These are phyloP conservation scores for Centruroides vittatus DNA, from an alignment of 1,140 invertebrate genomes.

Conservation along the genomic window DNA sequence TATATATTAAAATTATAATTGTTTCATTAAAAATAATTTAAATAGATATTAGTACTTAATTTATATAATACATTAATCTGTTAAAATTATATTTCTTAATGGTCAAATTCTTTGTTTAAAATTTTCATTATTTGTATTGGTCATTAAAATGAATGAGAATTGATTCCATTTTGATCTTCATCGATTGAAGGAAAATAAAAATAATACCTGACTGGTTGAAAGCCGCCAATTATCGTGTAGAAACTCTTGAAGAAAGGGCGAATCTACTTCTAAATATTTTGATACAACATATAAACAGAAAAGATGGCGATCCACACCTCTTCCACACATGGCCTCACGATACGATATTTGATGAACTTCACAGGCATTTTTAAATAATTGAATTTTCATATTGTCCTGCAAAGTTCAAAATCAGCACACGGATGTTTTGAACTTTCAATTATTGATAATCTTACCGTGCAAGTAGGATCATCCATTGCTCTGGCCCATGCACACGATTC, in stretches of 20 bases:
- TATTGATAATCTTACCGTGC: not conserved
- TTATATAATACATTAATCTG: no score
- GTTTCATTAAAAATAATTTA: no score
- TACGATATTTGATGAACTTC: constrained; percentile 70
- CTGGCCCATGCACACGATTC: constrained; percentile 83
- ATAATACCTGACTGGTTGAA: constrained; percentile 71
- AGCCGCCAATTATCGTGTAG: constrained; percentile 93
- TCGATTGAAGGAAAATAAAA: no score
- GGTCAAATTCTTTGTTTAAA: no score
- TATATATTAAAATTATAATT: no score
- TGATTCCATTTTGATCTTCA: no score
- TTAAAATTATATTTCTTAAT: no score
- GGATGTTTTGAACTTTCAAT: no score
- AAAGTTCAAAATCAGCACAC: no score
- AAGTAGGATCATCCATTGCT: constrained; percentile 45
- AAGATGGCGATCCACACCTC: constrained; percentile 90
- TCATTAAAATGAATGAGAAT: no score
- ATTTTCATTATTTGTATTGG: no score
- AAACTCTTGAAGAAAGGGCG: constrained; percentile 81
- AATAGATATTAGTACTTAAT: no score
- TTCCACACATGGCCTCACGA: constrained; percentile 90
- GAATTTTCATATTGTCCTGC: constrained; percentile 5
- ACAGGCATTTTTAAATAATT: constrained; percentile 54
- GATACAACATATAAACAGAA: constrained; percentile 97
- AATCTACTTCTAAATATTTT: constrained; percentile 92